Base-by-base conservation (phyloP, 2,888 invertebrate species). In the Nysson spinosus region DNA sequence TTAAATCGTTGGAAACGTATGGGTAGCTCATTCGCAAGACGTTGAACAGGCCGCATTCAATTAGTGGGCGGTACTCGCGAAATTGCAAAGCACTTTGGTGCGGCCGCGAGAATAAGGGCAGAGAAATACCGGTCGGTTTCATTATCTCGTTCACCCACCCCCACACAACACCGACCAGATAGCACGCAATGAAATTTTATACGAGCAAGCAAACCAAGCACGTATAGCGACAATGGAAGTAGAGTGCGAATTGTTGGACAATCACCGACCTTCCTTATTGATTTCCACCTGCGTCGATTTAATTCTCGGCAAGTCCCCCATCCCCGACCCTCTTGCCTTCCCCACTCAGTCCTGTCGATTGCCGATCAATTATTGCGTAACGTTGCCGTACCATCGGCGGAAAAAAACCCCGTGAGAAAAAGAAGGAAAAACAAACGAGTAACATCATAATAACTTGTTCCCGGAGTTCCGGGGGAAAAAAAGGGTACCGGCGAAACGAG, bases 211-310 rank as follows among this genome's bases (percentile, higher is more conserved):
- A 52, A 40, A 37, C 51, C 44, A 50, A 58, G 58, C 58, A 60
- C 62, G 55, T 65, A n/a, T n/a, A 60, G 55, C 58, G 61, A 57
- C 69, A 57, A 69, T 65, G 43, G 67, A 62, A 63, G 67, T 52
- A 60, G 50, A 63, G 57, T 47, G 64, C 58, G 61, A 74, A 68
- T 75, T 71, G 66, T 72, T 69, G 69, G 66, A 60, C 61, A 55
- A 32, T 46, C 60, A 56, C 57, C 56, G n/a, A n/a, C n/a, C n/a
- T n/a, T 43, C 56, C 61, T 72, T 75, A 75, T 75, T 72, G 75
- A 75, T 75, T 75, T 75, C 67, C 58, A 72, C 66, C 76, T 72
- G 72, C 66, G 61, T 72, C 69, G 69, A 58, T 75, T 75, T 72
- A 64, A 64, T 68, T 68, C n/a, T n/a, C n/a, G n/a, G n/a, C 57